Evolutionary conservation across 2,113 vertebrate genomes (phyloP).

Genomic region (Machaerirhynchus nigripectus): DNA sequence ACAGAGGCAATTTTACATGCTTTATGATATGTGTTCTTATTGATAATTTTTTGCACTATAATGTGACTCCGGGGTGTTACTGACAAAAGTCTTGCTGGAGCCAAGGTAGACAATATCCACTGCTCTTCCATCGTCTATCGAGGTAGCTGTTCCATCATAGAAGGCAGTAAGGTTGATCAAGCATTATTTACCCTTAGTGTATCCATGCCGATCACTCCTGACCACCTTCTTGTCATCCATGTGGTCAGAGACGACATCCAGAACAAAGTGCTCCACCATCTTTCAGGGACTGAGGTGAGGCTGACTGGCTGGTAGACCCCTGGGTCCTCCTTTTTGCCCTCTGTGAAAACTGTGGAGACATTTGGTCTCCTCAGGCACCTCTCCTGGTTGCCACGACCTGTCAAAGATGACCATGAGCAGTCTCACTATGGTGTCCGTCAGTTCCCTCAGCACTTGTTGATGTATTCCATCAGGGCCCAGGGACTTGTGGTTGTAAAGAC

Average conservation of each 20-base stretch:
- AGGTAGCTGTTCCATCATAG: not conserved
- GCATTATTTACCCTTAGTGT: not conserved
- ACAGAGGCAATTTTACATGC: not conserved
- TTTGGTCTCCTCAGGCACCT: not conserved
- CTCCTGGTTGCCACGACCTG: not conserved
- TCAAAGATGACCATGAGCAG: not conserved
- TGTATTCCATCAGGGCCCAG: not conserved
- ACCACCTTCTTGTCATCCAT: not conserved
- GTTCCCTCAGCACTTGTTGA: not conserved
- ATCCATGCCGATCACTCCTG: not conserved
- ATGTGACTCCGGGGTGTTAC: rapidly evolving
- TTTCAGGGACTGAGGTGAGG: not conserved
- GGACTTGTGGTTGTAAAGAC: not conserved
- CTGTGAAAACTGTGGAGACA: not conserved
- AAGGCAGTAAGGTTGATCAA: not conserved
- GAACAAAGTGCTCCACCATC: not conserved
- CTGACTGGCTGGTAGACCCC: not conserved
- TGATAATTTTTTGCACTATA: not conserved
- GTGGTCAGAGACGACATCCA: not conserved
- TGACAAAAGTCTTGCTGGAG: not conserved
- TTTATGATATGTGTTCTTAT: not conserved
- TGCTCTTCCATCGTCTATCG: not conserved
- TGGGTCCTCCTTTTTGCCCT: not conserved
- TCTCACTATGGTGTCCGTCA: rapidly evolving
- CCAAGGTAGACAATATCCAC: not conserved